Evolutionary conservation across 2,888 invertebrate genomes (phyloP).

Genomic region (Zelleria hepariella): DNA sequence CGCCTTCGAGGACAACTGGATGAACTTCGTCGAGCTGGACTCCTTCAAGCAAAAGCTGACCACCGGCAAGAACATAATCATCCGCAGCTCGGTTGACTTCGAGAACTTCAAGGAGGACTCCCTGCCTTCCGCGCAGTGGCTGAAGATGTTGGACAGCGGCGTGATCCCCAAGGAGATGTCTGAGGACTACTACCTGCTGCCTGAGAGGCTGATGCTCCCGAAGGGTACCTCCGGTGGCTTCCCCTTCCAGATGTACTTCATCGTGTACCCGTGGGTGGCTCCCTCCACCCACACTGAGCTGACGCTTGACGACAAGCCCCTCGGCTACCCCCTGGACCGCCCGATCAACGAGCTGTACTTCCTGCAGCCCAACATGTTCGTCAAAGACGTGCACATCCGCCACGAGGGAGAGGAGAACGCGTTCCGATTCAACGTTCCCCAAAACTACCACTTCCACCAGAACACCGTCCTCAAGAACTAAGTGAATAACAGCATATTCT

Average conservation of each 20-base stretch:
- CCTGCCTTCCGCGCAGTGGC: conserved; percentile 66
- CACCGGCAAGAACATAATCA: conserved; percentile 69
- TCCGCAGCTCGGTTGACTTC: conserved; percentile 70
- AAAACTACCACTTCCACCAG: conserved; percentile 14
- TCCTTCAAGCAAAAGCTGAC: conserved; percentile 56
- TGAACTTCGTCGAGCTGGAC: conserved; percentile 22
- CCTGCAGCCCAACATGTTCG: conserved; percentile 72
- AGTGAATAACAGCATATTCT: not conserved
- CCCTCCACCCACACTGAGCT: conserved; percentile 34
- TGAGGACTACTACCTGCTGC: conserved; percentile 67
- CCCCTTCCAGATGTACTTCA: conserved; percentile 65
- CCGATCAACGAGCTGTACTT: conserved; percentile 54
- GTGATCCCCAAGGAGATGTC: conserved; percentile 27
- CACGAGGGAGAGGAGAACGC: conserved; percentile 51
- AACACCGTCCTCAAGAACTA: not conserved
- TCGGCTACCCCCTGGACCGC: conserved; percentile 59
- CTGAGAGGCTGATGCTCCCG: conserved; percentile 70
- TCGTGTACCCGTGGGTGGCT: conserved; percentile 49
- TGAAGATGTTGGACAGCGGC: conserved; percentile 53
- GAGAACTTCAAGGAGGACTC: conserved; percentile 68
- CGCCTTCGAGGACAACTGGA: conserved; percentile 22
- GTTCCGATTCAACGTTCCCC: conserved; percentile 33
- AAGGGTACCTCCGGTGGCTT: conserved; percentile 70
- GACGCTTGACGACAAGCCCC: conserved; percentile 49
- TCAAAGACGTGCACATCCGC: conserved; percentile 70